A percentile compares a stretch with the other conserved stretches of the same genome.
phyloP scores from a whole-genome alignment of 2,888 invertebrate species.

The Melolontha melolontha region DNA sequence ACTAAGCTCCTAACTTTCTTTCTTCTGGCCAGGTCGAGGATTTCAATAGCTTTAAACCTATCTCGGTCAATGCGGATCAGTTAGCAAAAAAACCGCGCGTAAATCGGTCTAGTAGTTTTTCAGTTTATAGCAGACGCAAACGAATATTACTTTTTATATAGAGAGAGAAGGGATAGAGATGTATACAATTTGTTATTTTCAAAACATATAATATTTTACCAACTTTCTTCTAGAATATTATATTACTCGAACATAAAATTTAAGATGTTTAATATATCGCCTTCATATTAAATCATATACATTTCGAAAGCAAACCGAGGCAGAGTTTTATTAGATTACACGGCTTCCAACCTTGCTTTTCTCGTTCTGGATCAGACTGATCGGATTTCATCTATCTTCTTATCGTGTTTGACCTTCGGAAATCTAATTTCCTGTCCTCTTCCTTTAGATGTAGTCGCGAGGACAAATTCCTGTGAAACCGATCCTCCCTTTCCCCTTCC shows the following conservation, averaged over 20 bases:
- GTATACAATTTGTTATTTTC: too few species aligned
- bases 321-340: constrained; percentile 33
- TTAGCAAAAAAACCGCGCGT: too few species aligned
- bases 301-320: constrained; percentile 14
- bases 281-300: constrained; percentile 32
- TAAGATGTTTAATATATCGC: constrained; percentile 26
- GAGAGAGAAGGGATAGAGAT: too few species aligned
- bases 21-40: too few species aligned
- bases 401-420: constrained; percentile 38
- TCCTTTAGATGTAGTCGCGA: constrained; percentile 29
- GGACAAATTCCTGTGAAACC: constrained; percentile 32
- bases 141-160: too few species aligned
- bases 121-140: too few species aligned
- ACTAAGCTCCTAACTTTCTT: too few species aligned
- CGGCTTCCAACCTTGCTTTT: constrained; percentile 21
- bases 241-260: constrained; percentile 24
- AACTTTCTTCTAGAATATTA: not conserved
- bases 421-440: constrained; percentile 37
- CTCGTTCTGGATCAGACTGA: constrained; percentile 35
- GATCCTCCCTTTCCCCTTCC: constrained; percentile 8
- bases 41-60: too few species aligned
- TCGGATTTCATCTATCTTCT: constrained; percentile 34
- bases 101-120: too few species aligned
- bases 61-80: too few species aligned
- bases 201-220: too few species aligned